Conservation (phyloP, 2,888 invertebrate species). For the Ophion obscuratus region DNA sequence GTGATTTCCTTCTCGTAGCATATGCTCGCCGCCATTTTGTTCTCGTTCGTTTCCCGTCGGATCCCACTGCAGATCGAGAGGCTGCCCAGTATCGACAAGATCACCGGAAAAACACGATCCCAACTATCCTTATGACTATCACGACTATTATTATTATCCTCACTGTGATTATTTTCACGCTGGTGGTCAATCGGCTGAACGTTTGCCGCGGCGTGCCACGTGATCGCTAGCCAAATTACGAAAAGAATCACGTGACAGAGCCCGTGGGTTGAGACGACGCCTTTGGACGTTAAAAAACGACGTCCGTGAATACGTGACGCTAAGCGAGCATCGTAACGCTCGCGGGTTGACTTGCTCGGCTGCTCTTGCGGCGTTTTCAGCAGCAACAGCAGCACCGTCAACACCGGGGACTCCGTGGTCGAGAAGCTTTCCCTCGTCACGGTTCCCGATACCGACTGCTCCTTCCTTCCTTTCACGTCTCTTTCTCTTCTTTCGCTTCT, state of each 20-base stretch:
- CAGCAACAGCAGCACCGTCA: conserved; percentile 60
- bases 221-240: conserved; percentile 30
- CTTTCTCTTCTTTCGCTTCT: conserved; percentile 41
- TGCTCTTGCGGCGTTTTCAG: conserved; percentile 55
- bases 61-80: conserved; percentile 55
- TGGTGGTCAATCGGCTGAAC: neutral
- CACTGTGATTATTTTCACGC: conserved; percentile 26
- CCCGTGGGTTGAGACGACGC: conserved; percentile 25
- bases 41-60: conserved; percentile 73
- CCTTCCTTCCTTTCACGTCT: neutral
- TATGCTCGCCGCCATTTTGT: conserved; percentile 80
- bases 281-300: conserved; percentile 71
- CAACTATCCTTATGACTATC: conserved; percentile 15
- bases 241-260: conserved; percentile 34
- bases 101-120: conserved; percentile 62
- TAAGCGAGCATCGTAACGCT: conserved; percentile 82
- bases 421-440: conserved; percentile 66
- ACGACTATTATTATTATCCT: conserved; percentile 24
- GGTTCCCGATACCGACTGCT: conserved; percentile 61
- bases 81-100: conserved; percentile 68
- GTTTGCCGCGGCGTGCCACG: conserved; percentile 4
- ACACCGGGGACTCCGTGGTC: conserved; percentile 60
- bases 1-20: conserved; percentile 81
- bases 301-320: conserved; percentile 79
- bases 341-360: conserved; percentile 29